Evolutionary conservation across 2,113 vertebrate genomes (phyloP), one percentile per base, ranked within the genome.

Genomic region (Alectura lathami): DNA sequence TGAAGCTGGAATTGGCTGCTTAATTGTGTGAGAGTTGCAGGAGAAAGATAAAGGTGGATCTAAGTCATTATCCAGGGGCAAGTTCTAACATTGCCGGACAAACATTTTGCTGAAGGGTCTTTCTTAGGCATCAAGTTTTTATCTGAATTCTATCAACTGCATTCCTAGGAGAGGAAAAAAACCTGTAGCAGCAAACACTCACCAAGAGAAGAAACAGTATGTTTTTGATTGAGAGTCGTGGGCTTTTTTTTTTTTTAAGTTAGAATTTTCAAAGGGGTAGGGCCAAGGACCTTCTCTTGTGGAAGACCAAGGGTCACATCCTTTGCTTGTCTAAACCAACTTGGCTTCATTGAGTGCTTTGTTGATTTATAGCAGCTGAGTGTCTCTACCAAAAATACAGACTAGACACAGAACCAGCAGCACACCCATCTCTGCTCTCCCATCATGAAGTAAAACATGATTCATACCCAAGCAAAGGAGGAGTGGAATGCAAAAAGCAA

Each of bases 41-140:
- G 80, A 77, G 90, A 91, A 50, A n/a, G 73, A 36, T 77, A 76
- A 73, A 95, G 67, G 76, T 91, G 84, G 73, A 86, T 91, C 70
- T n/a, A 60, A 68, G 42, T 91, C 78, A 88, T 93, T 66, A 94
- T 94, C 69, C 86, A 93, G 66, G 60, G 92, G 73, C 95, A 97
- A 94, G 94, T 96, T 93, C 91, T 73, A 89, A 96, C 94, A 93
- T 40, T 75, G 83, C 68, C 4, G 66, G 93, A 96, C 93, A 95
- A 96, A 95, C 60, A 74, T 94, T 94, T 95, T 95, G 94, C 93
- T 96, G 94, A 93, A 95, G 93, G 94, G 96, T 94, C 93, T 93
- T 95, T 92, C 87, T 22, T 32, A 93, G 83, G 76, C 82, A 94
- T 83, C 64, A 76, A 57, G 66, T 78, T 93, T 92, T 92, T 86